Evolutionary conservation across 2,113 vertebrate species (phyloP).

Genomic region (Edolisoma coerulescens): DNA sequence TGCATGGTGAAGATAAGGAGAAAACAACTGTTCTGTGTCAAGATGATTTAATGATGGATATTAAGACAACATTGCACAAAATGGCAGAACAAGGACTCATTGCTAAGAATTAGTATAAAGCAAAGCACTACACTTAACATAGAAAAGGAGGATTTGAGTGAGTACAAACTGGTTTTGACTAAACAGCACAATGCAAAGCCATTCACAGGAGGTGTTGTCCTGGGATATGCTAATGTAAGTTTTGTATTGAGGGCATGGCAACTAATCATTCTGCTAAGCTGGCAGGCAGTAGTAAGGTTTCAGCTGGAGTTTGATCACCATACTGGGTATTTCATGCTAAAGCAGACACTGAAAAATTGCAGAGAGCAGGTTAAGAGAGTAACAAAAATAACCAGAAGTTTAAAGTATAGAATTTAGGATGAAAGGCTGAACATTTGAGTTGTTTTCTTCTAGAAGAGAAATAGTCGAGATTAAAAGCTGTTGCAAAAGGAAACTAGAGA

Average conservation of each 20-base stretch:
- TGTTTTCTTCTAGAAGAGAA: background rate
- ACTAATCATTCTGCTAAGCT: background rate
- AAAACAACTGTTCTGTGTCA: background rate
- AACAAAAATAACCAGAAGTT: background rate
- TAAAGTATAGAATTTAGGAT: background rate
- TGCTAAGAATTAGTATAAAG: background rate
- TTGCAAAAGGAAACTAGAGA: background rate
- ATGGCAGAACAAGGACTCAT: background rate
- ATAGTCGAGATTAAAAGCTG: background rate
- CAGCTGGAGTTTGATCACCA: background rate
- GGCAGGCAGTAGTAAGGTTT: background rate
- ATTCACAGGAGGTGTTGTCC: background rate
- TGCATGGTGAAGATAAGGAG: background rate
- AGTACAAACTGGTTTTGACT: background rate
- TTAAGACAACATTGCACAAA: background rate
- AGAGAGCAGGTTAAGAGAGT: background rate
- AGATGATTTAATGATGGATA: background rate
- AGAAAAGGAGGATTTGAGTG: background rate
- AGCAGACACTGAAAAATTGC: background rate
- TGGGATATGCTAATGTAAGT: background rate
- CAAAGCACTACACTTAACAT: background rate
- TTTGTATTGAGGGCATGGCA: background rate
- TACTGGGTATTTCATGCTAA: background rate
- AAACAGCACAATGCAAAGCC: background rate
- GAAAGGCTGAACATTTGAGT: background rate